Evolutionary conservation across 2,888 invertebrate species (phyloP), one percentile per base, ranked within the genome.

Genomic region (Sesia apiformis): DNA sequence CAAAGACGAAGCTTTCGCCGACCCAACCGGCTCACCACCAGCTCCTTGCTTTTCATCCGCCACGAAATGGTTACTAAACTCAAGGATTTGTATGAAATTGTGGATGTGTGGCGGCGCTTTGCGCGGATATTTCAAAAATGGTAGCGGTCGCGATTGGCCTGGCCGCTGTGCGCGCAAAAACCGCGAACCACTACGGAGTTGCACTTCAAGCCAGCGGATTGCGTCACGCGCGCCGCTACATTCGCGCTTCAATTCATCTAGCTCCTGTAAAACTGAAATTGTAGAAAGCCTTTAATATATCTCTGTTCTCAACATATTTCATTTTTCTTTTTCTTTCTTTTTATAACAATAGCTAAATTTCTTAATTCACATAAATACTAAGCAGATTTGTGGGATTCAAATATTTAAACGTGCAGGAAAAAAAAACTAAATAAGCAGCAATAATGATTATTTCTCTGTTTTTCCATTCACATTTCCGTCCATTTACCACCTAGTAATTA

Each of bases 141-240:
- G 94, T 40, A 96, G 84, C 2, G 94, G 90, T 52, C 93, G 89
- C 39, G 93, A 92, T 81, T 98, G 97, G 57, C 95, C 94, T 23
- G 94, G 93, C 38, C 96, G 93, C 82, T 98, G 98, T 0, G 97
- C 94, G 63, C 97, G 91, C 68, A 98, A 90, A 77, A 94, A 97
- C 61, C 97, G 91, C 66, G 96, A 97, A 6, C 98, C 98, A 60
- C 93, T 93, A 63, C 94, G 93, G 61, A 98, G 93, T 74, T 97
- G 97, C 43, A 92, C 90, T 81, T 98, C 98, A 60, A 98, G 87
- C 97, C 97, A 98, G 63, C 98, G 94, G 57, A 97, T 98, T 3
- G 96, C 97, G 75, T 97, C 97, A 53, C 98, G 92, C 0, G 97
- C 97, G 60, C 94, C 92, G 61, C 93, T 93, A 68, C 94, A 94